These are phyloP conservation scores for Brienomyrus brachyistius DNA, from an alignment of 2,113 vertebrate genomes.

Conservation along the genomic window DNA sequence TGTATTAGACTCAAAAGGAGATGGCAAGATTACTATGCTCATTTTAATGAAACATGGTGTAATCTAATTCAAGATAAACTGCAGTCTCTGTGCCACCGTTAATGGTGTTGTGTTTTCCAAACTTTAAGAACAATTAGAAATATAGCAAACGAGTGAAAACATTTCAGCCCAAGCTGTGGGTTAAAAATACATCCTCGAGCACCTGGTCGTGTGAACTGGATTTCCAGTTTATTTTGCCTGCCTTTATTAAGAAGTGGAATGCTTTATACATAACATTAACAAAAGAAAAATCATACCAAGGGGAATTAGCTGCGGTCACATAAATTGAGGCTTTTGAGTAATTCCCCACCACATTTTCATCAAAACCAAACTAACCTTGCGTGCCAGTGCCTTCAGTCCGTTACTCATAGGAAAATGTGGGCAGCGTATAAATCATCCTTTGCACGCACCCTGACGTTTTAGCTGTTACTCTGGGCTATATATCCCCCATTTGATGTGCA, in stretches of 20 bases:
- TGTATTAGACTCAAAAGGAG: neutral
- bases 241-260: neutral
- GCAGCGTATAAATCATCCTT: constrained; percentile 11
- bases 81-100: neutral
- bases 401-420: constrained; percentile 13
- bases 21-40: neutral
- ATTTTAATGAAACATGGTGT: neutral
- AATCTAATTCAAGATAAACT: neutral
- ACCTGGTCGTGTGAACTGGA: neutral
- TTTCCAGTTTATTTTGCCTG: neutral
- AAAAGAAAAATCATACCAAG: neutral
- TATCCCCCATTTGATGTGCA: neutral
- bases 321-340: neutral
- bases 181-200: neutral
- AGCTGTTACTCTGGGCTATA: neutral
- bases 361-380: constrained; percentile 24
- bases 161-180: neutral
- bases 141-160: neutral
- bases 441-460: neutral
- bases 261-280: neutral
- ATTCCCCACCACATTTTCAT: neutral
- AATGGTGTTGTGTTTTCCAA: neutral
- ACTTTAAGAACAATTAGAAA: neutral
- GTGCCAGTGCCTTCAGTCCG: constrained; percentile 21
- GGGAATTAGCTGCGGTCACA: neutral